Evolutionary conservation across 2,797 vertebrate species (phyloP).

Genomic region (Melopsittacus undulatus): DNA sequence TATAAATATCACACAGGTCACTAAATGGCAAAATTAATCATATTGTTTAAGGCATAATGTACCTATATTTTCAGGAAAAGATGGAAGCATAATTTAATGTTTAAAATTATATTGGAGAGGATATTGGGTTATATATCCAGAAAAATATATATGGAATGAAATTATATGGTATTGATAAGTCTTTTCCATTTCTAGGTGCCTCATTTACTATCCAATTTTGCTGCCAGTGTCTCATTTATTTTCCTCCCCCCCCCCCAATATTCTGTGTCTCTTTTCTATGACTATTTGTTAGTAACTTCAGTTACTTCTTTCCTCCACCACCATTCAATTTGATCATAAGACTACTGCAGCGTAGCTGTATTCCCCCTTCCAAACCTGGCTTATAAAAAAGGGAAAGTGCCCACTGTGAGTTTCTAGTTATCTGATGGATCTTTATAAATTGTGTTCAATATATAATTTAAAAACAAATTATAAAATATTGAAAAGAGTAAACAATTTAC

Average conservation of each 20-base stretch:
- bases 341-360: background rate
- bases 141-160: background rate
- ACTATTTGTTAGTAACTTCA: background rate
- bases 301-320: background rate
- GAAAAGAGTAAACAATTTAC: background rate
- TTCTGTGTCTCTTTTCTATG: background rate
- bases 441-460: background rate
- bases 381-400: background rate
- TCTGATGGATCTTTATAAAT: background rate
- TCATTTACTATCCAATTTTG: background rate
- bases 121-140: background rate
- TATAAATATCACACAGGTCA: background rate
- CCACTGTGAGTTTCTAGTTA: background rate
- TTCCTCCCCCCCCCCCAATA: background rate
- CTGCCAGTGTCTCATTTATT: background rate
- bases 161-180: background rate
- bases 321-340: background rate
- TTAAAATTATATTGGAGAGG: background rate
- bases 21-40: background rate
- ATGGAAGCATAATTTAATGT: background rate
- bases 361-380: background rate
- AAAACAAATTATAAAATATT: background rate
- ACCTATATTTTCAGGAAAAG: background rate
- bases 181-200: background rate
- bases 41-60: background rate